Base-by-base conservation (phyloP, 2,113 vertebrate genomes). In the Chiloscyllium plagiosum region DNA sequence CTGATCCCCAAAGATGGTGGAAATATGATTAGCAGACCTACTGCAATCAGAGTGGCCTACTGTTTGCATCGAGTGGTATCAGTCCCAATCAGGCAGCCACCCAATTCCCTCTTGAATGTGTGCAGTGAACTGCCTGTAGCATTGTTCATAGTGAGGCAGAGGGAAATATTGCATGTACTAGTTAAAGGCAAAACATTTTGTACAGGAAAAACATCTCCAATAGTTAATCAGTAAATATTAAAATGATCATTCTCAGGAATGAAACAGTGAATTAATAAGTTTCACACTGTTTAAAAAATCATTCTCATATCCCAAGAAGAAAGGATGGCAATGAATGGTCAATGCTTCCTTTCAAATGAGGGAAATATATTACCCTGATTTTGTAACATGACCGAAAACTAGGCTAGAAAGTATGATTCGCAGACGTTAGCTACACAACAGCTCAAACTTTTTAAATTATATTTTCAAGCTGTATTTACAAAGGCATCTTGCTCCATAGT, bases 381-480 rank as follows among this genome's bases (percentile, higher is more conserved):
- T 94, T 70, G 5, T 7, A 69, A 47, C 65, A 13, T 3, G 6
- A 94, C 12, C 65, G 6, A 69, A 42, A 94, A 22, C 65, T 69
- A 0, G 56, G 33, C 5, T 4, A 66, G 33, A n/a, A 68, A n/a
- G 24, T 93, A 93, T 22, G 47, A 33, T 37, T 0, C n/a, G n/a
- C 1, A 24, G n/a, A 69, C 13, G 8, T 69, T 24, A 2, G 26
- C 61, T 69, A 69, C 37, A 37, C 65, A 69, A 37, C 17, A 42
- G n/a, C 15, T 47, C 65, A 94, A 37, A 61, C 90, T 68, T 70
- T 42, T 68, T 42, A n/a, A 65, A 19, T 5, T 69, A 12, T 69
- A 47, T 26, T 94, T 94, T 37, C 92, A 94, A 94, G n/a, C n/a
- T 20, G 22, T 92, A 92, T 65, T 66, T 26, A 94, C 68, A 70